A percentile compares a stretch with the other conserved stretches of the same genome.
These are phyloP conservation scores for Ditylenchus dipsaci DNA, from an alignment of 1,140 invertebrate genomes.

Conservation along the genomic window DNA sequence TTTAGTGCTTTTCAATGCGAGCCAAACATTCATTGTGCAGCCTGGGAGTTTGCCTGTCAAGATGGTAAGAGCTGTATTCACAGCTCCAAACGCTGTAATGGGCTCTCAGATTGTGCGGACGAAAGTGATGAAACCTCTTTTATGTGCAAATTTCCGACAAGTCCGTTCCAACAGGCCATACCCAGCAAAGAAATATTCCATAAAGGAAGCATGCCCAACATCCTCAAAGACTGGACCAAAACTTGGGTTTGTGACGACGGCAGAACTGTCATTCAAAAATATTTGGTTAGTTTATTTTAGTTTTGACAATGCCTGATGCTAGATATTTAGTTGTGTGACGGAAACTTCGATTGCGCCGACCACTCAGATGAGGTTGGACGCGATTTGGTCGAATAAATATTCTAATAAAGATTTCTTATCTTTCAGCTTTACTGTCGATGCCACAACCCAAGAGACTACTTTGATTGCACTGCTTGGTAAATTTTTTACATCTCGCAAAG, in stretches of 20 bases:
- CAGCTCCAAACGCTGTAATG: background rate
- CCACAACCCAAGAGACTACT: background rate
- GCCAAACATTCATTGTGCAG: background rate
- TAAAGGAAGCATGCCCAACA: too few species aligned
- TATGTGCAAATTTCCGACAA: background rate
- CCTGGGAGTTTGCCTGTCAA: background rate
- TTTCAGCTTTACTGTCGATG: background rate
- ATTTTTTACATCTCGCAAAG: too few species aligned
- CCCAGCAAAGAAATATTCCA: too few species aligned
- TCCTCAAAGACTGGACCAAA: too few species aligned
- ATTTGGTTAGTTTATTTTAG: background rate
- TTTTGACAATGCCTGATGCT: too few species aligned
- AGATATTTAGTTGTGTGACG: background rate
- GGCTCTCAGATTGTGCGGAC: background rate
- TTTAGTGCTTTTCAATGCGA: background rate
- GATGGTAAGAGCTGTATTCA: background rate
- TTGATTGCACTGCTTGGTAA: background rate
- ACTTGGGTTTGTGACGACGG: slow-evolving; percentile 1
- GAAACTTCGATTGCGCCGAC: background rate
- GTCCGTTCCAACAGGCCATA: background rate
- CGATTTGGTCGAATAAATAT: too few species aligned
- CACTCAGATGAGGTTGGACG: background rate
- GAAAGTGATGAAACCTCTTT: background rate
- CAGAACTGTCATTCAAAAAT: background rate
- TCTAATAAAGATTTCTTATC: too few species aligned